These are phyloP conservation scores for Dysmachus trigonus DNA, from an alignment of 2,888 invertebrate species.

Conservation along the genomic window DNA sequence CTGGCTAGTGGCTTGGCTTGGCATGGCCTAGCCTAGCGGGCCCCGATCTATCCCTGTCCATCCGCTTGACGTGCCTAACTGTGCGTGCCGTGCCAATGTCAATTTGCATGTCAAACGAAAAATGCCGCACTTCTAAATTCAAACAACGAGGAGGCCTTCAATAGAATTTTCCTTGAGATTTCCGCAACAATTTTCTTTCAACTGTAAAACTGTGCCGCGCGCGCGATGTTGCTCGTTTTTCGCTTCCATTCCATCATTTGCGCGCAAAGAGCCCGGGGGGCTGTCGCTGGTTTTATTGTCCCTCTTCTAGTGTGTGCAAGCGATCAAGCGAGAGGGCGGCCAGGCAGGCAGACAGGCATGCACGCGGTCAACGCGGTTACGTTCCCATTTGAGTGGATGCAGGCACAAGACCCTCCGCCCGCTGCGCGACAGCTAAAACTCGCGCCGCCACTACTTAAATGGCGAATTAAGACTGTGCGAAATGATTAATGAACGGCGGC, in stretches of 20 bases:
- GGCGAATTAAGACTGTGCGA: constrained; percentile 26
- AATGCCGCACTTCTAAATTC: constrained; percentile 38
- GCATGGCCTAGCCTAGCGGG: neutral
- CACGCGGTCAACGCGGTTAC: neutral
- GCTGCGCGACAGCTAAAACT: neutral
- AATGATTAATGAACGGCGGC: constrained; percentile 28
- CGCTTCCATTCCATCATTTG: neutral
- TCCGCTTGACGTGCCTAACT: constrained; percentile 33
- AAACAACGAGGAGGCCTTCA: constrained; percentile 38
- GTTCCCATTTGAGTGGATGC: constrained; percentile 25
- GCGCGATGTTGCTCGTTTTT: neutral
- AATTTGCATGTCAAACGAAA: constrained; percentile 40
- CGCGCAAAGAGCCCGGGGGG: neutral
- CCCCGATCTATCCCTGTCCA: constrained; percentile 22
- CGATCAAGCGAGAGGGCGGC: neutral
- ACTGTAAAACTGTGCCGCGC: constrained; percentile 26
- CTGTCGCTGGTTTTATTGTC: neutral
- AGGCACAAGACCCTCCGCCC: neutral
- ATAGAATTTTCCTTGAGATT: constrained; percentile 42
- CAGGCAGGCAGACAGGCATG: neutral
- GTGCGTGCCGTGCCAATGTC: constrained; percentile 36
- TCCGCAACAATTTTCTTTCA: constrained; percentile 41
- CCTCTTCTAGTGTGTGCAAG: neutral
- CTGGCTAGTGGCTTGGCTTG: neutral
- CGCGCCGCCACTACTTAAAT: constrained; percentile 1